phyloP scores from a whole-genome alignment of 2,113 vertebrate species.

The Caretta caretta region DNA sequence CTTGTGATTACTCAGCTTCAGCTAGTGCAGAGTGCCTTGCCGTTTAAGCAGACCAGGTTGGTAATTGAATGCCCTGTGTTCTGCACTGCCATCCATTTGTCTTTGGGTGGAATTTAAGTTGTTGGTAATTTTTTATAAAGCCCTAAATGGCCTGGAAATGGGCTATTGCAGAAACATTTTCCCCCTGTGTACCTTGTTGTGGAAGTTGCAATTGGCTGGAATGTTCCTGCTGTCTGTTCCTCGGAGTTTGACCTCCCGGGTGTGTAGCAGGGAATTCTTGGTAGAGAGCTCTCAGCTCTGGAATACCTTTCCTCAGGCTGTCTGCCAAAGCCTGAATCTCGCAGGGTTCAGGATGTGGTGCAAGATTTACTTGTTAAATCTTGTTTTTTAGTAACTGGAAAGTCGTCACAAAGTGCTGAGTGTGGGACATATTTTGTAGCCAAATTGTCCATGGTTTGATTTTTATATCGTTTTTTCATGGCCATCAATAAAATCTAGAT shows the following conservation, averaged over 20 bases:
- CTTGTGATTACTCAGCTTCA: neutral
- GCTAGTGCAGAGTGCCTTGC: neutral
- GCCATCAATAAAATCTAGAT: slow-evolving; percentile 24
- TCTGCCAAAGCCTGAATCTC: slow-evolving; percentile 52
- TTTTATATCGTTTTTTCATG: neutral
- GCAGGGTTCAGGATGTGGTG: slow-evolving; percentile 66
- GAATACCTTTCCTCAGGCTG: slow-evolving; percentile 15
- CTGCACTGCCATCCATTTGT: slow-evolving; percentile 35
- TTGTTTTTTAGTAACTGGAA: slow-evolving; percentile 48
- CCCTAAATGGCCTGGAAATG: neutral
- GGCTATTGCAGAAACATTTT: slow-evolving; percentile 59
- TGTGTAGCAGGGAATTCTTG: slow-evolving; percentile 37
- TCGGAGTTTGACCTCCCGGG: slow-evolving; percentile 48
- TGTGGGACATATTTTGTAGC: neutral
- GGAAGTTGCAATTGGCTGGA: slow-evolving; percentile 57
- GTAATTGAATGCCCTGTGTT: neutral
- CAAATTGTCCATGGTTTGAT: slow-evolving; percentile 15
- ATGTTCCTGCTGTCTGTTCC: accelerated
- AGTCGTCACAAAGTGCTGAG: slow-evolving; percentile 28
- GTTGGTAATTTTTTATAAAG: slow-evolving; percentile 54
- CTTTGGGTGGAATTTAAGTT: slow-evolving; percentile 24
- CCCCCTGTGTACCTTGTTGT: slow-evolving; percentile 65
- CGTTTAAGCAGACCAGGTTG: neutral
- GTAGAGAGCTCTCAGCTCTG: slow-evolving; percentile 44
- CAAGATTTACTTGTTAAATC: slow-evolving; percentile 54